Evolutionary conservation across 2,797 vertebrate genomes (phyloP), one percentile per base, ranked within the genome.

Genomic region (Molothrus aeneus): DNA sequence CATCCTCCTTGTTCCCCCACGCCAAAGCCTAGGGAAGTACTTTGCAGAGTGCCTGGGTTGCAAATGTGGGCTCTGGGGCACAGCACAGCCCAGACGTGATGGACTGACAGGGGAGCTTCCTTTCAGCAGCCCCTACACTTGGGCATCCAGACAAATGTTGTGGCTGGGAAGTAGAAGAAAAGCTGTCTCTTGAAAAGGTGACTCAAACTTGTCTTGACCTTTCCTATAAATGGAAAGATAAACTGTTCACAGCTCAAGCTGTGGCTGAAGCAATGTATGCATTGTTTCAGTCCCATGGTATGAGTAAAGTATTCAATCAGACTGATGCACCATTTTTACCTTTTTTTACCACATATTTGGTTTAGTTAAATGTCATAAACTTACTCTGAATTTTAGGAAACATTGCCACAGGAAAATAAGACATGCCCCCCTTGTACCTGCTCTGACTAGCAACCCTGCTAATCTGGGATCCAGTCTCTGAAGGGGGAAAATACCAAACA

Each of bases 201-300:
- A 36, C 70, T 88, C 56, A 50, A 64, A 59, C 48, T 85, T 85
- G 70, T 60, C 74, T 86, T 85, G 88, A 94, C 77, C 94, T 92
- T 84, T 84, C 53, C 88, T 93, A 81, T 70, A 90, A 91, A 96
- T 45, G 77, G 82, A 90, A 96, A 90, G 80, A 77, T 86, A 86
- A 95, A 48, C 71, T 38, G 0, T 74, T 68, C 11, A 4, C 14
- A 12, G 78, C 75, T 91, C 88, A 75, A 92, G 38, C 34, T 77
- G 66, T 15, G 51, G 48, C 74, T 77, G 50, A 28, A 75, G 31
- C 45, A 80, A 38, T 40, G n/a, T 20, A 40, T 40, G n/a, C 1
- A 2, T 16, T 80, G 75, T 65, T 87, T 61, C 45, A 38, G 34
- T 26, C 42, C 81, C 25, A 7, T 15, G 53, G 10, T 63, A 47